phyloP scores from a whole-genome alignment of 2,797 vertebrate species.

The Pteronotus mesoamericanus region DNA sequence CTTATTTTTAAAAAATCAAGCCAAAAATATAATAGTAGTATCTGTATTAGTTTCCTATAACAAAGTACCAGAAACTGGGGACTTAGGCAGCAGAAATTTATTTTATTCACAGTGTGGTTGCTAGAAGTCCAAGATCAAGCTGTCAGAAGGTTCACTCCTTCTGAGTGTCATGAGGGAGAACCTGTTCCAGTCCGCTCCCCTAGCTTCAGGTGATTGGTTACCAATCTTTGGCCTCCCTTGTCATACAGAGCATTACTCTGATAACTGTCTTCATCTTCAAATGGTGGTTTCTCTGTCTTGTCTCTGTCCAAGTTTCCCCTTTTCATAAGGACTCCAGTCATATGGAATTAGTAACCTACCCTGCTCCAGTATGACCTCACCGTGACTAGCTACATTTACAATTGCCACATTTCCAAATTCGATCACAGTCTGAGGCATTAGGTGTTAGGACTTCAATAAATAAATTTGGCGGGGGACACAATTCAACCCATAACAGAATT shows the following conservation, averaged over 20 bases:
- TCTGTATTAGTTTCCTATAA: not conserved
- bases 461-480: not conserved
- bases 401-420: not conserved
- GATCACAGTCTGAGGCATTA: not conserved
- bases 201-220: not conserved
- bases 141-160: not conserved
- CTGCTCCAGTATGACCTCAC: not conserved
- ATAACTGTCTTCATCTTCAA: not conserved
- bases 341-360: not conserved
- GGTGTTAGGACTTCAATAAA: not conserved
- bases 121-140: not conserved
- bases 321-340: not conserved
- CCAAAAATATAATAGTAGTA: not conserved
- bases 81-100: not conserved
- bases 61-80: not conserved
- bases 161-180: not conserved
- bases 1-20: not conserved
- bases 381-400: not conserved
- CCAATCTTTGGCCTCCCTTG: not conserved
- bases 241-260: not conserved
- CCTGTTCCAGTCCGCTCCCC: not conserved
- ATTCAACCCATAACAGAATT: not conserved
- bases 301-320: not conserved
- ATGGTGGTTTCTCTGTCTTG: not conserved
- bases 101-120: not conserved